A percentile compares a stretch with the other conserved stretches of the same genome.
These are phyloP conservation scores for Papilio polytes DNA, from an alignment of 1,140 invertebrate genomes.

Conservation along the genomic window DNA sequence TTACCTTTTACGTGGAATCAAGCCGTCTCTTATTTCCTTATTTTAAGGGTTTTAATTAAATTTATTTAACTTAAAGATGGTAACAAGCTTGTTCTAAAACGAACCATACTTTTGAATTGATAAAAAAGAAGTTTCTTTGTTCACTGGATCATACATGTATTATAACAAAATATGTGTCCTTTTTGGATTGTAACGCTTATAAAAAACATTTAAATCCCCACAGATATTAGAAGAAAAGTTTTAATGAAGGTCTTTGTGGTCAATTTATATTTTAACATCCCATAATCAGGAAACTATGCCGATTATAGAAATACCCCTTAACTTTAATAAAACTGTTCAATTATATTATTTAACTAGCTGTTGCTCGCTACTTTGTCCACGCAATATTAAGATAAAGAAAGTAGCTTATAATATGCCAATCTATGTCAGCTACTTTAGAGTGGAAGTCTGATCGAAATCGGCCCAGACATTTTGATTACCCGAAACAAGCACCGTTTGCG, in stretches of 20 bases:
- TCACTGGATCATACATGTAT: neutral
- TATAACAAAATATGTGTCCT: neutral
- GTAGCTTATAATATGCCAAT: too few species aligned
- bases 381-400: too few species aligned
- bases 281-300: neutral
- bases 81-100: neutral
- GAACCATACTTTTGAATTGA: too few species aligned
- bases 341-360: neutral
- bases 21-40: neutral
- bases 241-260: conserved; percentile 7
- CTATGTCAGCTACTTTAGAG: too few species aligned
- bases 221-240: neutral
- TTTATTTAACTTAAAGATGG: neutral
- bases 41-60: neutral
- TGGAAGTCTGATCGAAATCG: too few species aligned
- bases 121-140: too few species aligned
- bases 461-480: too few species aligned
- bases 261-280: neutral
- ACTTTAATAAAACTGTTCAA: neutral
- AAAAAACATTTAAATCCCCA: neutral
- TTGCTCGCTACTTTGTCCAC: too few species aligned
- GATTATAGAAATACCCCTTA: neutral
- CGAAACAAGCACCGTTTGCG: too few species aligned
- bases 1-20: neutral
- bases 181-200: neutral